Evolutionary conservation across 1,140 invertebrate genomes (phyloP), one percentile per base, ranked within the genome.

Genomic region (Drosophila grimshawi): DNA sequence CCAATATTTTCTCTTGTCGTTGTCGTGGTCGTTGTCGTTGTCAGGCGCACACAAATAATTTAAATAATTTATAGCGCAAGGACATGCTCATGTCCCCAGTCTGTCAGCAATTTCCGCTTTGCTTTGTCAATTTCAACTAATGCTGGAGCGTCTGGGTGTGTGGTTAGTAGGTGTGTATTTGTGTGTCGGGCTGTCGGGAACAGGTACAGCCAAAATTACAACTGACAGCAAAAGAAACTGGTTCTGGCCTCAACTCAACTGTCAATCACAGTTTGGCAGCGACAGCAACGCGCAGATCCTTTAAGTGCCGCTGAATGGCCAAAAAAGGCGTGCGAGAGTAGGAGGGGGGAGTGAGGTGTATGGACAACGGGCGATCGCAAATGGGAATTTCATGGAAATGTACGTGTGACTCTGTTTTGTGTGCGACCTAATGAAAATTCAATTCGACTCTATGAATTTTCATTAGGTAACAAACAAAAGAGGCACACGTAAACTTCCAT

Each of bases 381-480:
- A 6, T 30, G 43, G 29, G 19, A 19, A 19, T 35, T 75, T 78
- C 78, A 78, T 81, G 78, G 74, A 81, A 86, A 81, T 86, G 78
- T 66, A 55, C 72, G 74, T 72, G 78, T 48, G 49, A 39, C 37
- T 45, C 52, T 62, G 56, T 29, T 48, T 33, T 73, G 62, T 61
- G 70, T 55, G 59, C 57, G 74, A 64, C 73, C 60, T 78, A 85
- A 85, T 89, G 85, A 78, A 85, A 89, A 89, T 76, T 80, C 85
- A 83, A 89, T 89, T 89, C 64, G 70, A 76, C 78, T 78, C 51
- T 76, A 85, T 79, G 85, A 89, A n/a, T 89, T 85, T 81, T 76
- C 85, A 81, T 19, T 19, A 19, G 19, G 19, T 19, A 19, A 19
- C 19, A 19, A 19, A 19, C 19, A 19, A 19, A 19, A 19, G 19